Evolutionary conservation across 2,113 vertebrate genomes (phyloP).

Genomic region (Ameiurus melas): DNA sequence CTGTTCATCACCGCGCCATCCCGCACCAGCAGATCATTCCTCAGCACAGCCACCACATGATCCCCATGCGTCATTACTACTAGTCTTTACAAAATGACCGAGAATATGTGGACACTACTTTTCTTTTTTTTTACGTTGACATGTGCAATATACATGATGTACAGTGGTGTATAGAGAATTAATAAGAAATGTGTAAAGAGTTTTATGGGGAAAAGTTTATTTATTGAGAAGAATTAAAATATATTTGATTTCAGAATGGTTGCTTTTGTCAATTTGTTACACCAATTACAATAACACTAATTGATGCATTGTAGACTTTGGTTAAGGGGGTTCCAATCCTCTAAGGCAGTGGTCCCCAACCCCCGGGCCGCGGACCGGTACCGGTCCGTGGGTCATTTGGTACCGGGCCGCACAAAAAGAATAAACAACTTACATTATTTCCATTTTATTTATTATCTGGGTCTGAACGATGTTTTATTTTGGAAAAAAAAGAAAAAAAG

Average conservation of each 20-base stretch:
- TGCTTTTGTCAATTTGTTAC: not conserved
- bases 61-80: slow-evolving; percentile 61
- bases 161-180: slow-evolving; percentile 54
- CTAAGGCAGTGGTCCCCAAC: too few species aligned
- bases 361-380: too few species aligned
- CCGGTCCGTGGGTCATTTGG: too few species aligned
- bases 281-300: too few species aligned
- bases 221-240: slow-evolving; percentile 65
- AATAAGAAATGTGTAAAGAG: slow-evolving; percentile 44
- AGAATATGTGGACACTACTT: slow-evolving; percentile 47
- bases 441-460: too few species aligned
- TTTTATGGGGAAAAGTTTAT: slow-evolving; percentile 53
- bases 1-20: slow-evolving; percentile 53
- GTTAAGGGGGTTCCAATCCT: not conserved
- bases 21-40: slow-evolving; percentile 20
- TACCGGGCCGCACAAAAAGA: too few species aligned
- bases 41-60: slow-evolving; percentile 32
- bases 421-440: too few species aligned
- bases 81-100: slow-evolving; percentile 46
- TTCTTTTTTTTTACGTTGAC: slow-evolving; percentile 30
- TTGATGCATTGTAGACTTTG: not conserved
- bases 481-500: too few species aligned
- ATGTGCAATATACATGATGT: slow-evolving; percentile 48
- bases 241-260: slow-evolving; percentile 41
- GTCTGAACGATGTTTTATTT: too few species aligned